phyloP scores from a whole-genome alignment of 2,797 vertebrate species.

The Lates japonicus region DNA sequence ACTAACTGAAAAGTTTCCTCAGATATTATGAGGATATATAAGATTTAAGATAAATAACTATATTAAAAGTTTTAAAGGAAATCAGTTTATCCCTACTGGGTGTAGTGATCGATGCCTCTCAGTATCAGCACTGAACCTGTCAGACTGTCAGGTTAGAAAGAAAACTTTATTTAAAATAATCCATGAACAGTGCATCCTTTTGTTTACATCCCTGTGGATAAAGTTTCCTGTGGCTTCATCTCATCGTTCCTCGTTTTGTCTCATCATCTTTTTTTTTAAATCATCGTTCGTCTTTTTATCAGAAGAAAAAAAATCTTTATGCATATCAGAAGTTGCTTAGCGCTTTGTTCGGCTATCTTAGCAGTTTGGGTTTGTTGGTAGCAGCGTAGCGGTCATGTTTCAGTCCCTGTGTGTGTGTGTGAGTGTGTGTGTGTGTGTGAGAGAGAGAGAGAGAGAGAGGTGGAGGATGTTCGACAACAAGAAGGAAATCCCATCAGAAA shows the following conservation, averaged over 20 bases:
- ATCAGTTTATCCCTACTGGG: conserved; percentile 15
- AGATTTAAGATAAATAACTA: conserved; percentile 45
- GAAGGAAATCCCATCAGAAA: conserved; percentile 63
- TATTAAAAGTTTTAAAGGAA: conserved; percentile 41
- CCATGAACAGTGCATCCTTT: neutral
- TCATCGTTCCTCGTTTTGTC: conserved; percentile 2
- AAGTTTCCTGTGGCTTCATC: conserved; percentile 26
- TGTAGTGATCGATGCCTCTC: neutral
- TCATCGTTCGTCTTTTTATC: conserved; percentile 33
- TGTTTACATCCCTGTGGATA: conserved; percentile 42
- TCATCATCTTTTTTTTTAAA: conserved; percentile 2
- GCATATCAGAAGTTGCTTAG: conserved; percentile 71
- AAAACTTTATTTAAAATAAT: neutral
- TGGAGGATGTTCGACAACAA: conserved; percentile 27
- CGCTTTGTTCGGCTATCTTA: conserved; percentile 59
- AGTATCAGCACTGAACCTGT: neutral
- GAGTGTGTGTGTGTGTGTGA: conserved; percentile 37
- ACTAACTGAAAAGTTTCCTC: conserved; percentile 35
- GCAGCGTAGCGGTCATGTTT: conserved; percentile 71
- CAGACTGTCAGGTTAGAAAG: neutral
- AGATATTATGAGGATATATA: conserved; percentile 1
- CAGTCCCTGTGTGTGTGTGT: conserved; percentile 66
- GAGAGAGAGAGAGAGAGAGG: neutral
- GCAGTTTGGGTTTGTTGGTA: conserved; percentile 66
- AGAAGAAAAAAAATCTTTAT: conserved; percentile 64